Evolutionary conservation across 2,797 vertebrate species (phyloP).

Genomic region (Halcyon chelicuti): DNA sequence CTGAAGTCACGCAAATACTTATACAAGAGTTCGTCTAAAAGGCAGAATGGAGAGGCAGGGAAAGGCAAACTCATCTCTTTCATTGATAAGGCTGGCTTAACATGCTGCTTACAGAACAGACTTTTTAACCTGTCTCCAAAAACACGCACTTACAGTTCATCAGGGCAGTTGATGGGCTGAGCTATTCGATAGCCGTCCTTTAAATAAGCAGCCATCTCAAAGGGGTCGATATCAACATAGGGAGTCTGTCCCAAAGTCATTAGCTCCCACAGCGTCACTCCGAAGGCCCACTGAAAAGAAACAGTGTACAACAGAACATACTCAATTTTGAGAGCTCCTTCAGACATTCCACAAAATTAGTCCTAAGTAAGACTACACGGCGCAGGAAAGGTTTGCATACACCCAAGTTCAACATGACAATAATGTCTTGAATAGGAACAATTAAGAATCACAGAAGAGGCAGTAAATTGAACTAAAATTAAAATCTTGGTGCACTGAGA

Average conservation of each 20-base stretch:
- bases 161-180: constrained; percentile 99
- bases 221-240: constrained; percentile 97
- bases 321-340: background rate
- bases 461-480: background rate
- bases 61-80: background rate
- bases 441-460: background rate
- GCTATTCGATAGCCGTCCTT: constrained; percentile 99
- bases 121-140: background rate
- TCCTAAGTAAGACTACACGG: rapidly evolving
- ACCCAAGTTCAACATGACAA: background rate
- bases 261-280: constrained; percentile 96
- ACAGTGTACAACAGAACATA: rapidly evolving
- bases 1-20: background rate
- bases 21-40: background rate
- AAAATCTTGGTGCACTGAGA: too few relatives aligned
- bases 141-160: constrained; percentile 90
- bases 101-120: background rate
- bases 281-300: constrained; percentile 92
- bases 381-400: background rate
- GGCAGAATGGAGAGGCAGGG: background rate
- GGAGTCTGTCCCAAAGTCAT: constrained; percentile 99
- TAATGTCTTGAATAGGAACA: background rate
- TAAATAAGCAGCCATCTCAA: constrained; percentile 98
- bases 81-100: background rate
- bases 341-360: background rate